Evolutionary conservation across 2,888 invertebrate genomes (phyloP), one percentile per base, ranked within the genome.

Genomic region (Harpagoxenus sublaevis): DNA sequence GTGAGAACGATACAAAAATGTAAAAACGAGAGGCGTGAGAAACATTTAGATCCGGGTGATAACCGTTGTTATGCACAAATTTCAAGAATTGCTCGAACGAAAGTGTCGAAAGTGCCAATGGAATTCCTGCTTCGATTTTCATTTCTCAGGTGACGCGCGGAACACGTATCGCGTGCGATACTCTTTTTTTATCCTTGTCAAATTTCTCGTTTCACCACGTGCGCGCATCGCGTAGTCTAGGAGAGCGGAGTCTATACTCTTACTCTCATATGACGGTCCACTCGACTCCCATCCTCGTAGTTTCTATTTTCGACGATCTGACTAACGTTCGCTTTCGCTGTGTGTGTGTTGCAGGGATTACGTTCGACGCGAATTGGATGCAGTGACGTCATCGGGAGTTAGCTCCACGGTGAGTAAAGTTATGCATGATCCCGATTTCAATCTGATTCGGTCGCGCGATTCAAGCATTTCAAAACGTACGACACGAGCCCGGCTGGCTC

Each of bases 371-470:
- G 88, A 88, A 89, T 90, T 87, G 87, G 90, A 86, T 86, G 88
- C 84, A 86, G 83, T 86, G 89, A 90, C 90, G 88, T 90, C 89
- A 84, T 84, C 84, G 66, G 85, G 85, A 91, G 84, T 75, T 89
- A 63, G 65, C 77, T 66, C 83, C 70, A 84, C 90, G 87, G 88
- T 90, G 73, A 84, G 89, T 85, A 84, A 70, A 82, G 73, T 57
- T 77, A 42, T 84, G 71, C 31, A 66, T 12, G 74, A 66, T 75
- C 35, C 57, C 53, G 79, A 18, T 48, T 71, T 70, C 71, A 60
- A 71, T 79, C 57, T 48, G 31, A 60, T 70, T 60, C 28, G 57
- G 10, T 57, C 45, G 55, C 65, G 39, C 48, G 60, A 71, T 45
- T 48, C 45, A 57, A 15, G 23, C 45, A 71, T 31, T 55, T 79